Base-by-base conservation (phyloP, 2,797 vertebrate species). In the Orientallactaga sibirica region DNA sequence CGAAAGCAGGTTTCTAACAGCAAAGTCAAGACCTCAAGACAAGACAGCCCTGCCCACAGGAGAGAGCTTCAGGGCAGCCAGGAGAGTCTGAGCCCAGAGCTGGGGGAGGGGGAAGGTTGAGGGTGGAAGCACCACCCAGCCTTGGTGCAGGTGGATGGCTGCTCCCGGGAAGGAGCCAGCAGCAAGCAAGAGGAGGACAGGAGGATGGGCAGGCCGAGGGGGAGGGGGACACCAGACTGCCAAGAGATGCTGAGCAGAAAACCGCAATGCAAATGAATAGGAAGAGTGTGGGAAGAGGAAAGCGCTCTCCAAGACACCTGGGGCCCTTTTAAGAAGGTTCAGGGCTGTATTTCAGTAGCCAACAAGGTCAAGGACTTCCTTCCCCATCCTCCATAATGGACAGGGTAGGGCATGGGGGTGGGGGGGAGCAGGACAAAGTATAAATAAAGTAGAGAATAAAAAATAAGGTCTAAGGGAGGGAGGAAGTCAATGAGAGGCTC, bases 291-390 rank as follows among this genome's bases (percentile, higher is more conserved):
- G 91, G 81, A 7, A 4, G 81, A 58, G 58, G n/a, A 18, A 20
- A 19, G 41, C 0, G 1, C 25, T 0, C n/a, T 24, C 1, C 0
- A 43, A 22, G 86, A n/a, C 14, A 1, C 3, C 1, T 61, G 19
- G 1, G 41, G 3, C 24, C 70, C 83, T 67, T 27, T 25, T 14
- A 19, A 85, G 78, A 61, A 18, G 43, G 68, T n/a, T 22, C 24
- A 1, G 81, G 2, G 0, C 14, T 1, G 0, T 0, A 7, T 9
- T 24, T 16, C 75, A 15, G 61, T 2, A 16, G 79, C 29, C 4
- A 1, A 68, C 16, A 3, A 27, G 1, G 87, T 11, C 11, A 0
- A 14, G n/a, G 70, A 58, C 33, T 62, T 6, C 11, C 22, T 62
- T 6, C 11, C 22, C 4, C 83, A 3, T 20, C 58, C 68, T 62